phyloP scores from a whole-genome alignment of 2,888 invertebrate species.

The Brachyptera putata region DNA sequence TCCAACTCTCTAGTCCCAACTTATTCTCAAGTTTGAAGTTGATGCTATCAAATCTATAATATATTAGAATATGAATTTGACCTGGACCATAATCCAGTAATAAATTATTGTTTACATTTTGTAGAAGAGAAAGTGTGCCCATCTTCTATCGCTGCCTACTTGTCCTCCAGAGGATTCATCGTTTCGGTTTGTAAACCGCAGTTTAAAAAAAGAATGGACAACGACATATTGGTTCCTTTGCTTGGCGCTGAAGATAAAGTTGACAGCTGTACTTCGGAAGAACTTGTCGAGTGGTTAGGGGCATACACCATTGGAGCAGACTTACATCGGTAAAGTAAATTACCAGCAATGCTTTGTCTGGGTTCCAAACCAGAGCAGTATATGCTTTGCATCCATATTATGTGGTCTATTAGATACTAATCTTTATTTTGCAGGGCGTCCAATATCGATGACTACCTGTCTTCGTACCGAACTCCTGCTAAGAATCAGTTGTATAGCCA shows the following conservation, averaged over 20 bases:
- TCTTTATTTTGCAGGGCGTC: slow-evolving; percentile 36
- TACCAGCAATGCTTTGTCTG: background rate
- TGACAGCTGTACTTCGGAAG: slow-evolving; percentile 36
- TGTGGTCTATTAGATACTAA: too few relatives aligned
- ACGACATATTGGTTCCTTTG: slow-evolving; percentile 46
- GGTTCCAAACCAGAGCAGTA: background rate
- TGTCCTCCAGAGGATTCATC: slow-evolving; percentile 46
- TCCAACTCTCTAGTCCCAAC: too few relatives aligned
- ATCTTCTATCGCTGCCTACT: slow-evolving; percentile 58
- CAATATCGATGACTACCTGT: slow-evolving; percentile 42
- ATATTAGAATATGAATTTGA: too few relatives aligned
- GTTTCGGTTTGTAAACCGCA: slow-evolving; percentile 47
- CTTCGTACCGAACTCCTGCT: slow-evolving; percentile 44
- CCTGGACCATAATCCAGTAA: too few relatives aligned
- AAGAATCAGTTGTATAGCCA: slow-evolving; percentile 42
- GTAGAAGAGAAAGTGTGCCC: slow-evolving; percentile 49
- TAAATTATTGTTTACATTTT: too few relatives aligned
- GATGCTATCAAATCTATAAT: too few relatives aligned
- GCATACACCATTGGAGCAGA: slow-evolving; percentile 48
- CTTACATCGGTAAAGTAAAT: slow-evolving; percentile 37
- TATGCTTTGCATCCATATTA: background rate
- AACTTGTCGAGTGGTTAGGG: slow-evolving; percentile 56
- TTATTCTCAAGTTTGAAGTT: too few relatives aligned
- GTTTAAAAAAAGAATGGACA: slow-evolving; percentile 40
- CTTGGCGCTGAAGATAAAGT: slow-evolving; percentile 36